phyloP scores from a whole-genome alignment of 2,888 invertebrate genomes.

The Hedychridium roseum region DNA sequence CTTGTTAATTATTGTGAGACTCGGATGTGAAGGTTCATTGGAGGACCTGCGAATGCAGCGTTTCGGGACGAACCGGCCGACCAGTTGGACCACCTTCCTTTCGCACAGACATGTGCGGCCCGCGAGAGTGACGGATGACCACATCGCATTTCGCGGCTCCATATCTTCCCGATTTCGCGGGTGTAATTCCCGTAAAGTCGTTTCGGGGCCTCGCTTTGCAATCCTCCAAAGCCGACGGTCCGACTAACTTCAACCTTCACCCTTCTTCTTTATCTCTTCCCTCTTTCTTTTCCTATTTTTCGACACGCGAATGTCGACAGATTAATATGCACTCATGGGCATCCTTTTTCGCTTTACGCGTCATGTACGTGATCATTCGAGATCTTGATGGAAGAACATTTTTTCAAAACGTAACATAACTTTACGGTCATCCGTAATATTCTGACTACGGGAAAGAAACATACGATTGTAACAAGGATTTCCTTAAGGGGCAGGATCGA shows the following conservation, averaged over 20 bases:
- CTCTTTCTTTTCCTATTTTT: conserved; percentile 3
- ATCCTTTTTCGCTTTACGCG: no score
- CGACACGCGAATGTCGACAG: neutral
- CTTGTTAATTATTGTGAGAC: neutral
- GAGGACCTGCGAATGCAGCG: neutral
- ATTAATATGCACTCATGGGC: no score
- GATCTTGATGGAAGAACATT: no score
- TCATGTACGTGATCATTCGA: no score
- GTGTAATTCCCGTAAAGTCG: conserved; percentile 63
- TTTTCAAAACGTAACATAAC: no score
- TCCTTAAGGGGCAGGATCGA: no score
- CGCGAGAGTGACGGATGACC: conserved; percentile 61
- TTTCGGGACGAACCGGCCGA: neutral
- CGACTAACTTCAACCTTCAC: conserved; percentile 21
- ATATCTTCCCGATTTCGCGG: conserved; percentile 63
- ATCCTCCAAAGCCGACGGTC: conserved; percentile 21
- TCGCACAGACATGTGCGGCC: conserved; percentile 40
- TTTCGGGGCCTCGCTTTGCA: conserved; percentile 48
- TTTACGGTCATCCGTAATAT: no score
- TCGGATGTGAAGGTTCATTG: neutral
- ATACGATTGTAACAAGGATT: no score
- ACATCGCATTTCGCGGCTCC: conserved; percentile 62
- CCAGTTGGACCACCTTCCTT: neutral
- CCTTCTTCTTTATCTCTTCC: conserved; percentile 10
- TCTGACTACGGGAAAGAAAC: no score